phyloP scores from a whole-genome alignment of 2,797 vertebrate species.

The Macropus fuliginosus region DNA sequence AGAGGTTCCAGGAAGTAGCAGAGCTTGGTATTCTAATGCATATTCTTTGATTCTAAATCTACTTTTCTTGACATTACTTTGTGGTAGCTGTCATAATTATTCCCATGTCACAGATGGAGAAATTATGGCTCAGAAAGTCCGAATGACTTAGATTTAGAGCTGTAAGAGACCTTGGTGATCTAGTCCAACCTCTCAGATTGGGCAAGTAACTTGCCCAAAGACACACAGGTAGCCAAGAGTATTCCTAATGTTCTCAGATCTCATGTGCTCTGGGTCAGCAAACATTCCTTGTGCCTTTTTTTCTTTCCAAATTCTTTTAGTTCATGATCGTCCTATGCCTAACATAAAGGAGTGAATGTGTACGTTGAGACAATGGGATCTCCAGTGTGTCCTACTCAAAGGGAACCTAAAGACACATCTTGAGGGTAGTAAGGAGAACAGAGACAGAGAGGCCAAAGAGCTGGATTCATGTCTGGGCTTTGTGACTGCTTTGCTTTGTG shows the following conservation, averaged over 20 bases:
- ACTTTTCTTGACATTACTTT: background rate
- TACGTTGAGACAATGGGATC: background rate
- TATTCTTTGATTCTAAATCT: background rate
- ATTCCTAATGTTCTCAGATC: background rate
- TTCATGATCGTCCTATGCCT: background rate
- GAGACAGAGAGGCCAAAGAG: background rate
- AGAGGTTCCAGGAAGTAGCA: background rate
- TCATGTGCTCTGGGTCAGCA: background rate
- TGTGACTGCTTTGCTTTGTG: background rate
- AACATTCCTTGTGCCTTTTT: background rate
- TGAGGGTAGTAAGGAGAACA: background rate
- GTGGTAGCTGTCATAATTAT: background rate
- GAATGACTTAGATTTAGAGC: background rate
- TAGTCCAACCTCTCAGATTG: background rate
- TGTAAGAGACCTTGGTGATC: background rate
- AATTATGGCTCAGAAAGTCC: background rate
- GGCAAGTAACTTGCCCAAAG: background rate
- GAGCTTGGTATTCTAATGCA: background rate
- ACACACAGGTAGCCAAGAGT: background rate
- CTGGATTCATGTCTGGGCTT: background rate
- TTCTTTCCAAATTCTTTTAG: background rate
- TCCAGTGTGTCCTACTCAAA: background rate
- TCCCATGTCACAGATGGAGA: background rate
- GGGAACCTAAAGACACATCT: background rate
- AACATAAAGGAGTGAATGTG: background rate